Percentiles rank a stretch among this genome's conserved stretches.
These are phyloP conservation scores for Liparis tanakae DNA, from an alignment of 2,797 vertebrate species.

Conservation along the genomic window DNA sequence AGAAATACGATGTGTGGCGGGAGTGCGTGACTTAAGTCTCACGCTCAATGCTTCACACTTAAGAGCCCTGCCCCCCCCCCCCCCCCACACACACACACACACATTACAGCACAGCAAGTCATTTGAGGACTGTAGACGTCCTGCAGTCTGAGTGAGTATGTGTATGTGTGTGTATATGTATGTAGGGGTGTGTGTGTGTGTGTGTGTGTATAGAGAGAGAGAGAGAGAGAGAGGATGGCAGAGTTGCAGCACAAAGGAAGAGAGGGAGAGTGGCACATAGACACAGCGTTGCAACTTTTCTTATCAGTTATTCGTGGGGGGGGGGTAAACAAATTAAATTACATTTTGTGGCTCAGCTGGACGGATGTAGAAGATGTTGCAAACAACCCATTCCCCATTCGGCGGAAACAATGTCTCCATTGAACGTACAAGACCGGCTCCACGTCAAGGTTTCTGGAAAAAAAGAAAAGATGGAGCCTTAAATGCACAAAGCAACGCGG, in stretches of 20 bases:
- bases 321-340: neutral
- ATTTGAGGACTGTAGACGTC: slow-evolving; percentile 18
- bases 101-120: neutral
- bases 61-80: too few species aligned
- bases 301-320: too few species aligned
- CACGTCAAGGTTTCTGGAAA: neutral
- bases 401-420: neutral
- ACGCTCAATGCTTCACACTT: too few species aligned
- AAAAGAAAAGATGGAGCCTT: neutral
- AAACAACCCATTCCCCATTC: neutral
- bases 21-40: too few species aligned
- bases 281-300: neutral
- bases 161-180: neutral
- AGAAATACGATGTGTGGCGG: too few species aligned
- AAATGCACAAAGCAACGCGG: too few species aligned
- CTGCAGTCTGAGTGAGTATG: slow-evolving; percentile 8
- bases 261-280: neutral
- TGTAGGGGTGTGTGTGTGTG: neutral
- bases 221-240: neutral
- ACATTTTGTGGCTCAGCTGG: neutral
- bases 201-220: neutral
- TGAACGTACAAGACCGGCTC: neutral
- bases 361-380: neutral
- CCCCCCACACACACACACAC: too few species aligned
- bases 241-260: neutral